Percentiles rank a stretch among this genome's conserved stretches.
phyloP scores from a whole-genome alignment of 2,113 vertebrate species.

The Lipophrys pholis region DNA sequence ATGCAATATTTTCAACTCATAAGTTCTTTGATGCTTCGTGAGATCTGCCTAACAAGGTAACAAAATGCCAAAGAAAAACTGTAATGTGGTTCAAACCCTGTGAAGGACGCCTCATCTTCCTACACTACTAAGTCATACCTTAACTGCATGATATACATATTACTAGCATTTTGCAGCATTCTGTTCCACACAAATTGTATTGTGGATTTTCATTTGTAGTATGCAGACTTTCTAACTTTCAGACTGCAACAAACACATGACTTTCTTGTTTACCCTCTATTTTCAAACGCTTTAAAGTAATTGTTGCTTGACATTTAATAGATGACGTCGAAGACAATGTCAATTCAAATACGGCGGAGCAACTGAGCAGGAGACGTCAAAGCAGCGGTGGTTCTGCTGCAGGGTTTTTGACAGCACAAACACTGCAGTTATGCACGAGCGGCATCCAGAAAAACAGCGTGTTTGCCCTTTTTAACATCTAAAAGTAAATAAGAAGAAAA shows the following conservation, averaged over 20 bases:
- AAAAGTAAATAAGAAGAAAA: neutral
- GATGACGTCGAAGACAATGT: constrained; percentile 5
- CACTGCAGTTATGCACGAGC: constrained; percentile 14
- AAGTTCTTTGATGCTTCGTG: too few relatives aligned
- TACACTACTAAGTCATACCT: too few relatives aligned
- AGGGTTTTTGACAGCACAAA: constrained; percentile 18
- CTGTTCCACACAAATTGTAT: too few relatives aligned
- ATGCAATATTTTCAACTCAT: too few relatives aligned
- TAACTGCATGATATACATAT: too few relatives aligned
- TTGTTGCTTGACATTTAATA: constrained; percentile 25
- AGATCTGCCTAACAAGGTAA: too few relatives aligned
- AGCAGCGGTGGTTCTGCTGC: constrained; percentile 17
- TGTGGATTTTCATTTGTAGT: too few relatives aligned
- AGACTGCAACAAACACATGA: constrained; percentile 9
- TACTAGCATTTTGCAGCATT: too few relatives aligned
- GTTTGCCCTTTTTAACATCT: neutral
- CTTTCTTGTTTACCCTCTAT: neutral
- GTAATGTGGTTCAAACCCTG: too few relatives aligned
- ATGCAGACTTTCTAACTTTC: constrained; percentile 1
- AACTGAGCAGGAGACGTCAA: constrained; percentile 29
- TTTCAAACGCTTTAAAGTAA: constrained; percentile 5
- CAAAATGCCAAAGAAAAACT: too few relatives aligned
- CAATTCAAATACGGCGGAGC: neutral
- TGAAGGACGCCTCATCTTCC: too few relatives aligned
- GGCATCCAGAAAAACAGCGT: constrained; percentile 9